Percentiles rank a stretch among this genome's conserved stretches.
phyloP scores from a whole-genome alignment of 2,113 vertebrate genomes.

The Syrmaticus mikado region DNA sequence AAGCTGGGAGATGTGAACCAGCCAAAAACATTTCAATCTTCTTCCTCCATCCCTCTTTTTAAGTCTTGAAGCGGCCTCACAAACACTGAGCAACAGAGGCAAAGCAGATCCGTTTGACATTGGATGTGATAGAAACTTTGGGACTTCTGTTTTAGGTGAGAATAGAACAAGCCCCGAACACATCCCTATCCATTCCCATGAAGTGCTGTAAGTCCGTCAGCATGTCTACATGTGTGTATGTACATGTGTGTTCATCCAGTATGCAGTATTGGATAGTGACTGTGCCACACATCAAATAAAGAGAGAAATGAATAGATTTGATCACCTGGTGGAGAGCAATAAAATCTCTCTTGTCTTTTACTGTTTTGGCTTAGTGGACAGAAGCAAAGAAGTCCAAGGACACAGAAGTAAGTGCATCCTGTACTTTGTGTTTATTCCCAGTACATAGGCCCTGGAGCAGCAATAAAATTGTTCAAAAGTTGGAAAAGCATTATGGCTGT shows the following conservation, averaged over 20 bases:
- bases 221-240: fast-evolving
- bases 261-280: fast-evolving
- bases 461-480: not conserved
- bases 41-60: not conserved
- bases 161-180: not conserved
- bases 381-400: not conserved
- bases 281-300: not conserved
- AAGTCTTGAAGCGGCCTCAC: not conserved
- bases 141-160: not conserved
- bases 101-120: not conserved
- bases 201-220: not conserved
- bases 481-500: not conserved
- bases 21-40: not conserved
- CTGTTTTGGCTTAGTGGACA: not conserved
- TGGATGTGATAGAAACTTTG: not conserved
- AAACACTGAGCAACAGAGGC: not conserved
- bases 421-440: not conserved
- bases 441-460: not conserved
- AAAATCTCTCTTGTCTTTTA: not conserved
- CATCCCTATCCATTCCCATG: not conserved
- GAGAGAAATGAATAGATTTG: not conserved
- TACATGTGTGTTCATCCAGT: not conserved
- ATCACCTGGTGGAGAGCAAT: not conserved
- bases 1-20: not conserved
- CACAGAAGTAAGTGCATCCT: not conserved